A percentile compares a stretch with the other conserved stretches of the same genome.
These are phyloP conservation scores for Galaxea fascicularis DNA, from an alignment of 92 coral and sea anemone species.

Conservation along the genomic window DNA sequence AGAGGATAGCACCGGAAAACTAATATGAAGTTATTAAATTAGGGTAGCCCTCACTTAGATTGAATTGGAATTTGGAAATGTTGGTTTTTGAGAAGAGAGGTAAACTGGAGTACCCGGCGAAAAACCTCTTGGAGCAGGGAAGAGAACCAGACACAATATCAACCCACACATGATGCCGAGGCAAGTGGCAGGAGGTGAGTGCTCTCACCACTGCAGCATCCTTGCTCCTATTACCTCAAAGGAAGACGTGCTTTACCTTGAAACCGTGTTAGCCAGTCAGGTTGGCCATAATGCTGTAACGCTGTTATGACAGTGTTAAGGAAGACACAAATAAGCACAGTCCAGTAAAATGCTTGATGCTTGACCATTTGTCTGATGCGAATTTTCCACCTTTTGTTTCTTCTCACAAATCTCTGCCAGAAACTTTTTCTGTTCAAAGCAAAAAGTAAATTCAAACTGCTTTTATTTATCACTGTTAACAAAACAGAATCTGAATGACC, in stretches of 20 bases:
- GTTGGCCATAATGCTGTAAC: constrained; percentile 86
- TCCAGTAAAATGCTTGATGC: constrained; percentile 98
- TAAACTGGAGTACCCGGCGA: too few relatives aligned
- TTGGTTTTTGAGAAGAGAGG: too few relatives aligned
- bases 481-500: too few relatives aligned
- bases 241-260: constrained; percentile 69
- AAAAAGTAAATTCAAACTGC: constrained; percentile 6
- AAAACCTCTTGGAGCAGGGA: too few relatives aligned
- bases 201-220: too few relatives aligned
- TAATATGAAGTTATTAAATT: too few relatives aligned
- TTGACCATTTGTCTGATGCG: constrained; percentile 94
- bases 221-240: neutral
- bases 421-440: constrained; percentile 56
- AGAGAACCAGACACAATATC: too few relatives aligned
- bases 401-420: constrained; percentile 85
- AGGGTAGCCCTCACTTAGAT: too few relatives aligned
- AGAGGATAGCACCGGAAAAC: too few relatives aligned
- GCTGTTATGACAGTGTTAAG: constrained; percentile 95
- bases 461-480: neutral
- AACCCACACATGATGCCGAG: too few relatives aligned
- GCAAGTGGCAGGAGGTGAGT: too few relatives aligned
- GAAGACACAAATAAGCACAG: constrained; percentile 90
- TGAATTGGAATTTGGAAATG: too few relatives aligned
- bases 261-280: constrained; percentile 86
- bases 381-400: constrained; percentile 96